These are phyloP conservation scores for Triops longicaudatus DNA, from an alignment of 1,140 invertebrate species.

Conservation along the genomic window DNA sequence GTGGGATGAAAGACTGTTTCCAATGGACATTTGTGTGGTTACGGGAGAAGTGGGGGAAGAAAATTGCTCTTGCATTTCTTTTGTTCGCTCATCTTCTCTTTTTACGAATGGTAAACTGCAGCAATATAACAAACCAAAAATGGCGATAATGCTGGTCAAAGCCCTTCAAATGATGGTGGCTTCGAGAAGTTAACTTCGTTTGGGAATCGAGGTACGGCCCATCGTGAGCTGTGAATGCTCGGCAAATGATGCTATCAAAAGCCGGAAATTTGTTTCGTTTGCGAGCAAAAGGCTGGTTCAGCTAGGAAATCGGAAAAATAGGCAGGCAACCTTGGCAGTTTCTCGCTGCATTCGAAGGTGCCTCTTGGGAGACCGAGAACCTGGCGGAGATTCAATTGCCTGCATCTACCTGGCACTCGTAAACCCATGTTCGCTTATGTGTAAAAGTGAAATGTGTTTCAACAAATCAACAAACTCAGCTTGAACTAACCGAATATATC, in stretches of 20 bases:
- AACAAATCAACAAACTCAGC: constrained; percentile 2
- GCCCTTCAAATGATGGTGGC: constrained; percentile 11
- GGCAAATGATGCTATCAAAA: constrained; percentile 15
- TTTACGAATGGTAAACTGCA: not conserved
- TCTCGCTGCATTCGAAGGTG: not conserved
- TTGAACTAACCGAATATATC: not conserved
- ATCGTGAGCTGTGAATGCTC: not conserved
- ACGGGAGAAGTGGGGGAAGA: not conserved
- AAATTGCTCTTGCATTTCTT: not conserved
- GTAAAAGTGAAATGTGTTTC: not conserved
- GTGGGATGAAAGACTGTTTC: not conserved
- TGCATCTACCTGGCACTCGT: not conserved
- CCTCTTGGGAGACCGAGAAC: constrained; percentile 10
- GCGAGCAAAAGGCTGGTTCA: constrained; percentile 6
- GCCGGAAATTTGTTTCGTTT: constrained; percentile 15
- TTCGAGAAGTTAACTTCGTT: constrained; percentile 8
- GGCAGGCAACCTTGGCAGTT: constrained; percentile 4
- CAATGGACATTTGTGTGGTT: not conserved
- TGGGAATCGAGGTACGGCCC: not conserved
- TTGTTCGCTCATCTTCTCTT: not conserved
- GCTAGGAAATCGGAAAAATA: constrained; percentile 7
- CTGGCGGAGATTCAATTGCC: constrained; percentile 14
- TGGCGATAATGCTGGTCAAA: not conserved
- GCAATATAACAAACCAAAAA: constrained; percentile 15
- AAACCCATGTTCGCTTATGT: not conserved